Evolutionary conservation across 2,113 vertebrate species (phyloP), one percentile per base, ranked within the genome.

Genomic region (Trematomus loennbergii): DNA sequence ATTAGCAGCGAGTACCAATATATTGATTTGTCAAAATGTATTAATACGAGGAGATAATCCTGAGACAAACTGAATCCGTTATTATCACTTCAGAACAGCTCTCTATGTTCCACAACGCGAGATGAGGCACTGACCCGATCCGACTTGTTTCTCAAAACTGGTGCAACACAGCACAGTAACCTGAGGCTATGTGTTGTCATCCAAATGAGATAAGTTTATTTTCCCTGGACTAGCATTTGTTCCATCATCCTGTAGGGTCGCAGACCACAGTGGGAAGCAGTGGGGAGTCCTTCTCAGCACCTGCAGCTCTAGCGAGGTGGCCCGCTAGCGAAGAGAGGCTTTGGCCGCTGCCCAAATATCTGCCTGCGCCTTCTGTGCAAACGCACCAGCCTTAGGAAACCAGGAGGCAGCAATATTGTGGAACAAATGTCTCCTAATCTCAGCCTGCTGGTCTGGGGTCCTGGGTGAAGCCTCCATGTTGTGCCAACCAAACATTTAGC

Each of bases 171-270:
- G 89, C 90, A 86, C 91, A 90, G 90, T 94, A 94, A 96, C 96
- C 94, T 59, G 94, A 95, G 96, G 96, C 95, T 93, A 95, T 87
- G 94, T 95, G 95, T 97, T 97, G 96, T 97, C 96, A 97, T 96
- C 96, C 95, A 96, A 97, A 96, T 96, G 94, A 97, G 96, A 97
- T 96, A 96, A 97, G 97, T 97, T 97, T 97, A 97, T 97, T 96
- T 96, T 96, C 95, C 92, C 92, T 91, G 90, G 91, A 84, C 88
- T 94, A 92, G 96, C 96, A 97, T 97, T 97, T 97, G 96, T 96
- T 97, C 95, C 95, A 93, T 97, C 96, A 96, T 96, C 96, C 96
- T 95, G 96, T 94, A 96, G 96, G 93, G 88, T 94, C 92, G 60
- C 93, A 94, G 87, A 95, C 95, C 93, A 87, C 89, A 87, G 87